A percentile compares a stretch with the other conserved stretches of the same genome.
These are phyloP conservation scores for Campoplex capitator DNA, from an alignment of 2,888 invertebrate genomes.

Conservation along the genomic window DNA sequence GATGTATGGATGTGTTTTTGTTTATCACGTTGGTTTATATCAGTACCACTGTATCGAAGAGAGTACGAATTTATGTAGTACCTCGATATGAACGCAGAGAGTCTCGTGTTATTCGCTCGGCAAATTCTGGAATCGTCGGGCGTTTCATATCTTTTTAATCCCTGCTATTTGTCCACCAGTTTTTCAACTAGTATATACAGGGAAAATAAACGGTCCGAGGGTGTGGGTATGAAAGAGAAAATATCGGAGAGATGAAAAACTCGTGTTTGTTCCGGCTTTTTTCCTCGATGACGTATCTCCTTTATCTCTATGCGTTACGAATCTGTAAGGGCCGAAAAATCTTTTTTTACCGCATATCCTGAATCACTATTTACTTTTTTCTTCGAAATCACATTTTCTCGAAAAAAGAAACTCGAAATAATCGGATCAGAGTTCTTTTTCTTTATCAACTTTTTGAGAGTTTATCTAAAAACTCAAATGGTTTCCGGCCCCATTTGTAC, in stretches of 20 bases:
- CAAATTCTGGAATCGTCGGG: constrained; percentile 40
- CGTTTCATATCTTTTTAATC: constrained; percentile 65
- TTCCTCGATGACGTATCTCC: constrained; percentile 3
- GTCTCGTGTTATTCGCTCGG: constrained; percentile 35
- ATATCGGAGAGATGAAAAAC: constrained; percentile 35
- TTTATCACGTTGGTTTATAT: constrained; percentile 5
- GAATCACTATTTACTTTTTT: neutral
- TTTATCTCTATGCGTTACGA: neutral
- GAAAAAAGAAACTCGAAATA: neutral
- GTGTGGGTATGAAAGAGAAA: neutral
- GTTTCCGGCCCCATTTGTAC: too few species aligned
- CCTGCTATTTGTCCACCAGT: constrained; percentile 46
- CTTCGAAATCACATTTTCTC: neutral
- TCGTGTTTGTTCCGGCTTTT: constrained; percentile 45
- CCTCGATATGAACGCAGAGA: constrained; percentile 18
- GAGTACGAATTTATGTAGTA: constrained; percentile 9
- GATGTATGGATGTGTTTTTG: neutral
- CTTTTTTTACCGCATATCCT: too few species aligned
- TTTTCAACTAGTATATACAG: neutral
- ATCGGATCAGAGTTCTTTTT: too few species aligned
- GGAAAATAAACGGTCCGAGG: neutral
- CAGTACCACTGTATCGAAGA: neutral
- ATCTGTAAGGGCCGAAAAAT: neutral
- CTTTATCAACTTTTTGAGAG: too few species aligned
- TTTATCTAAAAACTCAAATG: too few species aligned